Conservation (phyloP, 2,113 vertebrate genomes). For the Genyomyrus donnyi region DNA sequence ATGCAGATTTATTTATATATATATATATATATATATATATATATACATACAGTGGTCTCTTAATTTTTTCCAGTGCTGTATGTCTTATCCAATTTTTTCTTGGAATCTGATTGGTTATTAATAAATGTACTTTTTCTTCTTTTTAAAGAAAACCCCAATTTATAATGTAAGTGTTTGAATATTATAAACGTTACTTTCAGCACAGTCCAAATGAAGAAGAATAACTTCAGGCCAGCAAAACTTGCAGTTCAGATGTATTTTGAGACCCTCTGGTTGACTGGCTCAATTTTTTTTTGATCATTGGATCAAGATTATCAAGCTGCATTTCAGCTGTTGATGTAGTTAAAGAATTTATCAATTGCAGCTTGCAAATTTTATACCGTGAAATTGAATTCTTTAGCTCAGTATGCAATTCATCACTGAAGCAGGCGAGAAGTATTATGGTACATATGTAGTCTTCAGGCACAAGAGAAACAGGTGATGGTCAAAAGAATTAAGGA, state of each 20-base stretch:
- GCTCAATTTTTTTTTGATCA: background rate
- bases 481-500: background rate
- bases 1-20: background rate
- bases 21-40: too few species aligned
- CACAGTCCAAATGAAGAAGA: background rate
- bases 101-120: background rate
- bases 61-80: too few species aligned
- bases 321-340: background rate
- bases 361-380: background rate
- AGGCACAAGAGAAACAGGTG: background rate
- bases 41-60: background rate
- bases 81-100: background rate
- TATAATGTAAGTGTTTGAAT: background rate
- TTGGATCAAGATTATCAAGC: background rate
- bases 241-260: background rate
- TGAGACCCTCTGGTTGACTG: background rate
- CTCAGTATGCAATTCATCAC: background rate
- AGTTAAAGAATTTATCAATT: background rate
- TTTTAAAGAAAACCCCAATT: background rate
- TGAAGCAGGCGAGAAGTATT: background rate
- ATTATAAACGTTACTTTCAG: background rate
- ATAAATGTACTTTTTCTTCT: background rate
- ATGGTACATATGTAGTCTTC: background rate
- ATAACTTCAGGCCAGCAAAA: background rate
- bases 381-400: background rate